Evolutionary conservation across 2,888 invertebrate genomes (phyloP).

Genomic region (Mythimna ferrago): DNA sequence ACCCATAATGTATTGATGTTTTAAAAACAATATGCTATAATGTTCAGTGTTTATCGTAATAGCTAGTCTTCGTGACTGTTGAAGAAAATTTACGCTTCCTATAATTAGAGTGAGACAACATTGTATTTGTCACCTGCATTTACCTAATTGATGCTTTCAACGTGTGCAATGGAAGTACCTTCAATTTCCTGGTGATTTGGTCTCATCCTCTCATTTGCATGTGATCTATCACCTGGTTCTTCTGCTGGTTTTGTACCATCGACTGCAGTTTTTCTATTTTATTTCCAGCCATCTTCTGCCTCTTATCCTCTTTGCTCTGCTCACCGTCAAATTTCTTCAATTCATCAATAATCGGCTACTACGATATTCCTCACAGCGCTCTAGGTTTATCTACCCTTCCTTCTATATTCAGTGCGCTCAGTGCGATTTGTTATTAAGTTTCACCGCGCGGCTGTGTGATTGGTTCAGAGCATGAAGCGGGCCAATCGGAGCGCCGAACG

Average conservation of each 20-base stretch:
- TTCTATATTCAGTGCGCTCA: too few relatives aligned
- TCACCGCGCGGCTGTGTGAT: too few relatives aligned
- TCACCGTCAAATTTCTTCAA: too few relatives aligned
- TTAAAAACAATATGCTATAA: not conserved
- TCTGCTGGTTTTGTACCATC: not conserved
- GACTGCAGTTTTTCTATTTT: not conserved
- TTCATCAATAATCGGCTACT: too few relatives aligned
- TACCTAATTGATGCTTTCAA: slow-evolving; percentile 19
- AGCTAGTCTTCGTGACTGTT: slow-evolving; percentile 12
- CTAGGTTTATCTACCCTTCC: too few relatives aligned
- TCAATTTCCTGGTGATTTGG: slow-evolving; percentile 7
- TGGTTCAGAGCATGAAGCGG: too few relatives aligned
- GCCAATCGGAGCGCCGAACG: too few relatives aligned
- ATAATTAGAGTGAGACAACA: slow-evolving; percentile 27
- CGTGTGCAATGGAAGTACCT: slow-evolving; percentile 17
- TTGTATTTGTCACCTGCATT: slow-evolving; percentile 6
- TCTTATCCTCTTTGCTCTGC: too few relatives aligned
- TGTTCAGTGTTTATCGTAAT: slow-evolving; percentile 19
- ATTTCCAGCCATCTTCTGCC: too few relatives aligned
- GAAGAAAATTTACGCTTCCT: slow-evolving; percentile 1
- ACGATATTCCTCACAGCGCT: too few relatives aligned
- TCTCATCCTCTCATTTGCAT: not conserved
- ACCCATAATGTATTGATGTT: not conserved
- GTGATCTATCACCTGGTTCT: not conserved
- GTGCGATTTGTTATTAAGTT: too few relatives aligned